Evolutionary conservation across 2,888 invertebrate species (phyloP), one percentile per base, ranked within the genome.

Genomic region (Pheosia gnoma): DNA sequence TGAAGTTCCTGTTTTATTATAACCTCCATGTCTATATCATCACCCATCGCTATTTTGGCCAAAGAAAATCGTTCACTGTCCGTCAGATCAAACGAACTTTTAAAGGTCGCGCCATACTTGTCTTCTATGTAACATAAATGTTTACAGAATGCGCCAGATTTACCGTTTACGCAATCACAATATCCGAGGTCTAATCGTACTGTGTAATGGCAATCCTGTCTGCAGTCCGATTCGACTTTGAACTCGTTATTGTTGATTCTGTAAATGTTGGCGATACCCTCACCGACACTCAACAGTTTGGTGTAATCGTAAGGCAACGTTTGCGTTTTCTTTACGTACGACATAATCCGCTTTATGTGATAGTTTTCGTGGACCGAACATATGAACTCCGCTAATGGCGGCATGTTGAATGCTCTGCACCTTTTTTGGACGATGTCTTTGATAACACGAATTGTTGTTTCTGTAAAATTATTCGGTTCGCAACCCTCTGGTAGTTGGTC

Each of bases 61-160:
- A 53, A 36, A 9, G 4, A 4, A 36, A 36, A 3, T 36, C 52
- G 11, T 37, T 53, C 52, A 9, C 36, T 13, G 1, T 53, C 52
- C 13, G 52, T 36, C 4, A 53, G 36, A 53, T 37, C 9, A 36
- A 53, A 25, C 9, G 36, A 9, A 8, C 7, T 37, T 53, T 53
- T 53, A 7, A 53, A 53, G 4, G 36, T 53, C 9, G 36, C 36
- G 11, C 52, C 52, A 36, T 36, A 53, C 10, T 53, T 53, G 3
- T 53, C 52, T 36, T 53, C 52, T 53, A 53, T 36, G 52, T 51
- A 52, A 52, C 38, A 59, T 41, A 41, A 45, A n/a, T 61, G 49
- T 10, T 53, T 53, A 37, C 52, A 53, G 9, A 53, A 36, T 10
- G 52, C 6, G 9, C 52, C 52, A 37, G 36, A 13, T 53, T 36